phyloP scores from a whole-genome alignment of 2,113 vertebrate species.

The Canis aureus region DNA sequence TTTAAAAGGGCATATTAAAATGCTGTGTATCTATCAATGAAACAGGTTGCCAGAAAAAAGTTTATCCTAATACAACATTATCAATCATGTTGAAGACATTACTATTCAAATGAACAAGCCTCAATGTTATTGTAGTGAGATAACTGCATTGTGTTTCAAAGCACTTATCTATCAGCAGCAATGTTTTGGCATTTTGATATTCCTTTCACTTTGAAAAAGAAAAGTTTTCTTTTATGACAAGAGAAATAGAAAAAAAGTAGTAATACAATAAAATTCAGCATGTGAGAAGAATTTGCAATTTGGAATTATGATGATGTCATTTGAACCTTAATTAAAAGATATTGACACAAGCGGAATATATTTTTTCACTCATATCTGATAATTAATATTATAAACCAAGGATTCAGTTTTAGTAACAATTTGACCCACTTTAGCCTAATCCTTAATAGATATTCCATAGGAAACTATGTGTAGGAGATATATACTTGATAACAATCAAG shows the following conservation, averaged over 20 bases:
- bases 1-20: conserved; percentile 18
- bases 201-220: background rate
- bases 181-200: background rate
- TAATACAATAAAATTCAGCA: background rate
- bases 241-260: background rate
- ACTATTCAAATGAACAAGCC: background rate
- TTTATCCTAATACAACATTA: background rate
- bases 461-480: background rate
- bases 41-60: background rate
- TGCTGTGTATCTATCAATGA: background rate
- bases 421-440: background rate
- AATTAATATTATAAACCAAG: background rate
- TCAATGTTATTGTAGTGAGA: background rate
- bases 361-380: background rate
- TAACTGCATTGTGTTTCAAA: background rate
- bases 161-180: background rate
- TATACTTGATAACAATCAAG: conserved; percentile 54
- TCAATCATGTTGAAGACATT: background rate
- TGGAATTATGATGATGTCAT: background rate
- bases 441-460: background rate
- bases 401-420: background rate
- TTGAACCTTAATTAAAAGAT: background rate
- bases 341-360: background rate
- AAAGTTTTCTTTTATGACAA: background rate
- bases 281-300: background rate